Conservation (phyloP, 2,797 vertebrate species). For the Taenioides sp. region DNA sequence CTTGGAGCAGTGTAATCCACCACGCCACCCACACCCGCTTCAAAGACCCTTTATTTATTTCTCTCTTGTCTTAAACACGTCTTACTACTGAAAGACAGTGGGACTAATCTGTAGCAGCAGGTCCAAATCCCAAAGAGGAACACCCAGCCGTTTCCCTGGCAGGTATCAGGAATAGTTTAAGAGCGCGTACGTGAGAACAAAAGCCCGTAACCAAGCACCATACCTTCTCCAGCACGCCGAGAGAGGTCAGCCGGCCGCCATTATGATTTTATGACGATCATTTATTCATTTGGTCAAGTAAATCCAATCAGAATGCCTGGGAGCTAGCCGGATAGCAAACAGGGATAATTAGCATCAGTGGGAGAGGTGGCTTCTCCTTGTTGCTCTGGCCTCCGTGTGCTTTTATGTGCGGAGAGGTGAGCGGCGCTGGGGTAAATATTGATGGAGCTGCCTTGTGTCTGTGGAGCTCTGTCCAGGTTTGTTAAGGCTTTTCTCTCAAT, state of each 20-base stretch:
- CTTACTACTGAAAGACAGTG: slow-evolving; percentile 23
- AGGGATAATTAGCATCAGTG: slow-evolving; percentile 82
- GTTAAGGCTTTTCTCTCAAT: slow-evolving; percentile 43
- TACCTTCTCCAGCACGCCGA: slow-evolving; percentile 61
- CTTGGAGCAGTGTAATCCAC: not conserved
- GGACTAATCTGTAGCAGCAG: slow-evolving; percentile 25
- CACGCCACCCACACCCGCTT: not conserved
- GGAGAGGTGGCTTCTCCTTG: slow-evolving; percentile 77
- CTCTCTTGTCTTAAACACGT: slow-evolving; percentile 18
- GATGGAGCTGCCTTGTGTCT: slow-evolving; percentile 52
- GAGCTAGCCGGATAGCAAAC: slow-evolving; percentile 71
- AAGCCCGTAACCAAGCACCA: slow-evolving; percentile 55
- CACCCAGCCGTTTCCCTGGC: slow-evolving; percentile 47
- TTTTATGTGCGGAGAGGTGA: slow-evolving; percentile 72
- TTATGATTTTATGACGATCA: slow-evolving; percentile 81
- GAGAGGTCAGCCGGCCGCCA: slow-evolving; percentile 73
- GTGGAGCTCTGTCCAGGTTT: slow-evolving; percentile 53
- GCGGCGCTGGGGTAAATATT: slow-evolving; percentile 67
- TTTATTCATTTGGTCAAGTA: slow-evolving; percentile 84
- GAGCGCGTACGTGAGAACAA: slow-evolving; percentile 59
- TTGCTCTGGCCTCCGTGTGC: slow-evolving; percentile 58
- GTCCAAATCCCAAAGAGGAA: slow-evolving; percentile 38
- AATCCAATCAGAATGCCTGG: slow-evolving; percentile 79
- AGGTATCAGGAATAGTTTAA: slow-evolving; percentile 58
- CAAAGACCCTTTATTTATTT: slow-evolving; percentile 1